Conservation (phyloP, 2,113 vertebrate species). For the Urocitellus parryii region DNA sequence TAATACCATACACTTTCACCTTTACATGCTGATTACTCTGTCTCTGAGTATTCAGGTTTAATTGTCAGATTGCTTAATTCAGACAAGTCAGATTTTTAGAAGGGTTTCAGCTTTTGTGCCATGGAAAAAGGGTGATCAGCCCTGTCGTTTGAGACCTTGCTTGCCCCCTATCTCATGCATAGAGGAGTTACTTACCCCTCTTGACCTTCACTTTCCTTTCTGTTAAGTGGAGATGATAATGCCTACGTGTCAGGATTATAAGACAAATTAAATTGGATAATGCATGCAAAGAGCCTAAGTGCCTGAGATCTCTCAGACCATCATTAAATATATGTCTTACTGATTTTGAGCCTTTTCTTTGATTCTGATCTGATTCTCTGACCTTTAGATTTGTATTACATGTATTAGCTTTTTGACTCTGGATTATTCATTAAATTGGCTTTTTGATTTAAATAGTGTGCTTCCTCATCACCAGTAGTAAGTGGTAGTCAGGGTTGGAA, state of each 20-base stretch:
- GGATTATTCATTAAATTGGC: conserved; percentile 21
- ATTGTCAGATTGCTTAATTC: neutral
- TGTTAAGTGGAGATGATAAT: conserved; percentile 38
- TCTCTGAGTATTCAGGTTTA: neutral
- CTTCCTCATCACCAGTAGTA: neutral
- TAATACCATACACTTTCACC: neutral
- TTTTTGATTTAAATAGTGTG: conserved; percentile 22
- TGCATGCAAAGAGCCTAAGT: neutral
- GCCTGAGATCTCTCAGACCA: neutral
- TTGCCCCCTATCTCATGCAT: neutral
- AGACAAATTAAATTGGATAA: conserved; percentile 34
- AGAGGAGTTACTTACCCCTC: conserved; percentile 2
- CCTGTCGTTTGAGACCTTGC: neutral
- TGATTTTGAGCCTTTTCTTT: neutral
- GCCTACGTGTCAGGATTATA: conserved; percentile 1
- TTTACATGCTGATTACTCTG: neutral
- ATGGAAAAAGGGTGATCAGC: neutral
- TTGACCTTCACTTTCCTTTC: conserved; percentile 11
- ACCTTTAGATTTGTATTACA: conserved; percentile 39
- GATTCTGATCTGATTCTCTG: neutral
- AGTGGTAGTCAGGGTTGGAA: neutral
- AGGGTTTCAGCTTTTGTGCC: neutral
- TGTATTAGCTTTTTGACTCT: neutral
- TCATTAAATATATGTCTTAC: neutral
- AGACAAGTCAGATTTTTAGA: neutral